A percentile compares a stretch with the other conserved stretches of the same genome.
These are phyloP conservation scores for Paramacrobiotus metropolitanus DNA, from an alignment of 1,140 invertebrate genomes.

Conservation along the genomic window DNA sequence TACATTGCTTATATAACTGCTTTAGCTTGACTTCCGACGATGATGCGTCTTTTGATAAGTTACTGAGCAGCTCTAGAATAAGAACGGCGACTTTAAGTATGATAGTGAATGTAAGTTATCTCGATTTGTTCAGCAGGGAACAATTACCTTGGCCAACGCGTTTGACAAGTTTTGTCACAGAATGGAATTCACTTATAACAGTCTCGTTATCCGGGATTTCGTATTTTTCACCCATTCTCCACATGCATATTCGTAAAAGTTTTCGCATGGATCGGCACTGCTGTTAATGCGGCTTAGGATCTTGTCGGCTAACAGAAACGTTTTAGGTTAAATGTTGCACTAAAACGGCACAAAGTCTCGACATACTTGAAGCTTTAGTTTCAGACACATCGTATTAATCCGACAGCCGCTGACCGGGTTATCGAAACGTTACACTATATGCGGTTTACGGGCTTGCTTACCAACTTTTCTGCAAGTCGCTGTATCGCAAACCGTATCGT, in stretches of 20 bases:
- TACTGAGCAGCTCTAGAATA: conserved; percentile 18
- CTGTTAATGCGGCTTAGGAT: background rate
- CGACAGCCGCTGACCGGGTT: no score
- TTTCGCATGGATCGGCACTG: background rate
- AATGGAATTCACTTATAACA: conserved; percentile 36
- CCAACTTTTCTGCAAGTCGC: no score
- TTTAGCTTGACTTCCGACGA: conserved; percentile 16
- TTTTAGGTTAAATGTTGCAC: no score
- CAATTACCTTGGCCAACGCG: conserved; percentile 27
- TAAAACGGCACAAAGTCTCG: no score
- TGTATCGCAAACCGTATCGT: no score
- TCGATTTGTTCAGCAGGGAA: conserved; percentile 12
- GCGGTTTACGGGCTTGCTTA: no score
- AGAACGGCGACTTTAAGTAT: background rate
- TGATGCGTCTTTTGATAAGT: conserved; percentile 14
- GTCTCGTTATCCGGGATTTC: conserved; percentile 38
- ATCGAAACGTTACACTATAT: no score
- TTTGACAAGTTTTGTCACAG: conserved; percentile 27
- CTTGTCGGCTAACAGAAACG: no score
- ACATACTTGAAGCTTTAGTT: no score
- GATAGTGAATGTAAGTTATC: background rate
- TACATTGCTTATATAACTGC: conserved; percentile 17
- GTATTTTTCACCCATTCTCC: conserved; percentile 23
- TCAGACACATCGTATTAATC: no score
- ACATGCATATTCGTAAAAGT: background rate